Percentiles rank a stretch among this genome's conserved stretches.
Evolutionary conservation across 2,888 invertebrate genomes (phyloP).

Genomic region (Rutpela maculata): DNA sequence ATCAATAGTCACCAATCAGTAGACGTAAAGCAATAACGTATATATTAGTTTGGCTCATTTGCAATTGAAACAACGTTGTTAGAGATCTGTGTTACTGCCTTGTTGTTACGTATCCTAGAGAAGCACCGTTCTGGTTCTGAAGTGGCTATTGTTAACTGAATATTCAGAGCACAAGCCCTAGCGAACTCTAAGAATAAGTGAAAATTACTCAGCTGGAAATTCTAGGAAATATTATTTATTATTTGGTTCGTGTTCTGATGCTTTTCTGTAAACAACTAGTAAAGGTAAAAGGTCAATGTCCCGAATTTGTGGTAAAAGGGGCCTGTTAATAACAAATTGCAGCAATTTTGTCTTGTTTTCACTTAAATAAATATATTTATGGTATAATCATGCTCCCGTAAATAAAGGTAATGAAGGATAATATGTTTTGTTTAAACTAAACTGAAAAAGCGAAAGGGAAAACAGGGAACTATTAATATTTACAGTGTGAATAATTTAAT

Average conservation of each 20-base stretch:
- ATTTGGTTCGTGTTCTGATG: neutral
- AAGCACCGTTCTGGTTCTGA: neutral
- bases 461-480: no score
- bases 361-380: no score
- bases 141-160: slow-evolving; percentile 2
- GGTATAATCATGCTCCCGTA: no score
- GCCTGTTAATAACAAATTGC: neutral
- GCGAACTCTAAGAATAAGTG: neutral
- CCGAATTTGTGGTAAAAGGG: neutral
- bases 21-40: neutral
- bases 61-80: neutral
- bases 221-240: neutral
- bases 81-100: neutral
- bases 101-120: neutral
- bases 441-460: no score
- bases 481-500: no score
- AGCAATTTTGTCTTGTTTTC: neutral
- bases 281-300: neutral
- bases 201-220: neutral
- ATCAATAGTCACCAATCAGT: slow-evolving; percentile 2
- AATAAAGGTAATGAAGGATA: no score
- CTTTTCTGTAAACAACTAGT: neutral
- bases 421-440: no score
- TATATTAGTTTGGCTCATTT: slow-evolving; percentile 7
- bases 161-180: neutral